Conservation (phyloP, 2,888 invertebrate genomes). For the Sphecodes monilicornis region DNA sequence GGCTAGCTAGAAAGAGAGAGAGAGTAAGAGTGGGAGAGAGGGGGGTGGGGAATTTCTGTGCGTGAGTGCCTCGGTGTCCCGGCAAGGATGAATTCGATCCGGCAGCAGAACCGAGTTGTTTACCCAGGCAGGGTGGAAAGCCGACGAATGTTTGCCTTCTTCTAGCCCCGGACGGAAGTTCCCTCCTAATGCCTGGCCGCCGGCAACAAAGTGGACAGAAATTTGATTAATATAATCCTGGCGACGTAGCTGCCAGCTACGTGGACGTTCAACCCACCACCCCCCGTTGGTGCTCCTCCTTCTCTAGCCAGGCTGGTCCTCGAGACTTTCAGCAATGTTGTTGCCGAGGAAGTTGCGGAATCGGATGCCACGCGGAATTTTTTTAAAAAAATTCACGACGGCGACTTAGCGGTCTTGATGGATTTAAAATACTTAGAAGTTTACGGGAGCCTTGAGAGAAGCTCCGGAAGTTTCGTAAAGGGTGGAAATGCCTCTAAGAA, state of each 20-base stretch:
- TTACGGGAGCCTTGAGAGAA: constrained; percentile 5
- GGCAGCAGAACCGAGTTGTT: constrained; percentile 52
- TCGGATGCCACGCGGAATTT: constrained; percentile 4
- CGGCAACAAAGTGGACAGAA: constrained; percentile 66
- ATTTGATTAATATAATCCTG: constrained; percentile 75
- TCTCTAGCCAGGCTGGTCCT: not conserved
- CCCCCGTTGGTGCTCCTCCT: not conserved
- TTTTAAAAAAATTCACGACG: constrained; percentile 11
- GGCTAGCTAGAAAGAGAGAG: not conserved
- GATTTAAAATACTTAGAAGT: constrained; percentile 29
- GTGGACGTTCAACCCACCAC: not conserved
- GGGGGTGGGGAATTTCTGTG: constrained; percentile 36
- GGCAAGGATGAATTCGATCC: constrained; percentile 69
- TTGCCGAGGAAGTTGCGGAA: constrained; percentile 12
- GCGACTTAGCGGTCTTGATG: constrained; percentile 6
- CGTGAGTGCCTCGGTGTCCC: constrained; percentile 53
- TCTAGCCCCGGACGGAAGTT: constrained; percentile 58
- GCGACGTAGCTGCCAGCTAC: constrained; percentile 28
- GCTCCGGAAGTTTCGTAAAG: constrained; percentile 5
- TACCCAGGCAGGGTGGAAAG: constrained; percentile 60
- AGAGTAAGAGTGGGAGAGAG: too few species aligned
- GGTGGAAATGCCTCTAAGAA: constrained; percentile 9
- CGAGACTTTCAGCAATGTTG: constrained; percentile 8
- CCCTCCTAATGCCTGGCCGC: constrained; percentile 59
- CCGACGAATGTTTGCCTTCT: constrained; percentile 73